These are phyloP conservation scores for Labrus mixtus DNA, from an alignment of 2,113 vertebrate species.

Conservation along the genomic window DNA sequence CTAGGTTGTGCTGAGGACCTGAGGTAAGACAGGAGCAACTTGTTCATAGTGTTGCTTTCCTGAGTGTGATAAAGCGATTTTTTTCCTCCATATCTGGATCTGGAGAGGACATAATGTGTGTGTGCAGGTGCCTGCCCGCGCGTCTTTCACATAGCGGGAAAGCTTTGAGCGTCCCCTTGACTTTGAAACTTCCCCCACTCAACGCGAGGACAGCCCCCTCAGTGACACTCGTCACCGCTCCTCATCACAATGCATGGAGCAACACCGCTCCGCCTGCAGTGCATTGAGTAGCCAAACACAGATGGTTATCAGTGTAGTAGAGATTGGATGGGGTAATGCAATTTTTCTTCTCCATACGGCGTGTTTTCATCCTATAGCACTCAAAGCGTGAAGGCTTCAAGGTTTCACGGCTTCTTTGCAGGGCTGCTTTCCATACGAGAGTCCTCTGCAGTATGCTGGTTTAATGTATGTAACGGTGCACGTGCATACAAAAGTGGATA, in stretches of 20 bases:
- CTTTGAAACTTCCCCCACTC: conserved; percentile 70
- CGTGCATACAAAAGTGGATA: conserved; percentile 13
- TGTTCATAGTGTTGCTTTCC: conserved; percentile 8
- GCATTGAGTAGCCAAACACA: conserved; percentile 67
- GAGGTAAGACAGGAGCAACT: conserved; percentile 13
- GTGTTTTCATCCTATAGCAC: conserved; percentile 40
- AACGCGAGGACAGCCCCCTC: conserved; percentile 43
- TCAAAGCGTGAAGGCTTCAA: conserved; percentile 31
- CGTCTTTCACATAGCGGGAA: neutral
- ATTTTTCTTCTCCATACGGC: conserved; percentile 44
- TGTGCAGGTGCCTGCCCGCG: conserved; percentile 23
- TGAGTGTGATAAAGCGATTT: conserved; percentile 14
- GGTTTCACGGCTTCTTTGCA: conserved; percentile 28
- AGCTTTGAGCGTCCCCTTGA: conserved; percentile 60
- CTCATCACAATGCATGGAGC: conserved; percentile 70
- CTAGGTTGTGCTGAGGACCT: conserved; percentile 34
- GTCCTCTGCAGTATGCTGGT: conserved; percentile 10
- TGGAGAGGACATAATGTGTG: neutral
- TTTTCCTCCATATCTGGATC: neutral
- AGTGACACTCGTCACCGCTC: conserved; percentile 33
- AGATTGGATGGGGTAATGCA: conserved; percentile 71
- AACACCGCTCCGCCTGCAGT: conserved; percentile 51
- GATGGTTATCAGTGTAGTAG: conserved; percentile 70
- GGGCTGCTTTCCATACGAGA: conserved; percentile 22
- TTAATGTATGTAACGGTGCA: neutral